Evolutionary conservation across 2,888 invertebrate genomes (phyloP), one percentile per base, ranked within the genome.

Genomic region (Acrobasis suavella): DNA sequence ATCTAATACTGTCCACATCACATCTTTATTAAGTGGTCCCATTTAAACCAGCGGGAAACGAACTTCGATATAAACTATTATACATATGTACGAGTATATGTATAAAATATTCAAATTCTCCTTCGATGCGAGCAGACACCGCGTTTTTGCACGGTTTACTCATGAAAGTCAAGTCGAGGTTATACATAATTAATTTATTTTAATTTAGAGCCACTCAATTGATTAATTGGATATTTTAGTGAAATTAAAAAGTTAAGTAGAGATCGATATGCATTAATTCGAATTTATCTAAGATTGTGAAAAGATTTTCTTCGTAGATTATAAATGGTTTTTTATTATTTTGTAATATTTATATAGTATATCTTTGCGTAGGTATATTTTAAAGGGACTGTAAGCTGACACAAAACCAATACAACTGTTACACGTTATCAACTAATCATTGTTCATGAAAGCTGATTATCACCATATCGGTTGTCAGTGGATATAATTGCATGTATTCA

Each of bases 381-480:
- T 32, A 32, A 7, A 32, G 7, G 7, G 32, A 32, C 32, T 32
- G 32, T 32, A 7, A 8, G 42, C 42, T 42, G 12, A 42, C 14
- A 12, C 12, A 42, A 12, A 10, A 42, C 14, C 14, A 10, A 42
- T 39, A 3, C 12, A n/a, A 14, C 46, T 46, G 46, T 6, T n/a
- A n/a, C 46, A 12, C 69, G 72, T 77, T 82, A 81, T 82, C 82
- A 78, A 64, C 38, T 61, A 66, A 83, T 83, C 81, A 73, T 73
- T 74, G 80, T 79, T 82, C 81, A 80, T 81, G 74, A 81, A 83
- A 83, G 82, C 76, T 75, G 74, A 71, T 73, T 73, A 82, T 85
- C 82, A 78, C 75, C 82, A 81, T 83, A 79, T 69, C 68, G 54
- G 67, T 67, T 66, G 62, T 58, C 50, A 15, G 15, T 16, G 52